Evolutionary conservation across 2,888 invertebrate genomes (phyloP).

Genomic region (Oligia latruncula): DNA sequence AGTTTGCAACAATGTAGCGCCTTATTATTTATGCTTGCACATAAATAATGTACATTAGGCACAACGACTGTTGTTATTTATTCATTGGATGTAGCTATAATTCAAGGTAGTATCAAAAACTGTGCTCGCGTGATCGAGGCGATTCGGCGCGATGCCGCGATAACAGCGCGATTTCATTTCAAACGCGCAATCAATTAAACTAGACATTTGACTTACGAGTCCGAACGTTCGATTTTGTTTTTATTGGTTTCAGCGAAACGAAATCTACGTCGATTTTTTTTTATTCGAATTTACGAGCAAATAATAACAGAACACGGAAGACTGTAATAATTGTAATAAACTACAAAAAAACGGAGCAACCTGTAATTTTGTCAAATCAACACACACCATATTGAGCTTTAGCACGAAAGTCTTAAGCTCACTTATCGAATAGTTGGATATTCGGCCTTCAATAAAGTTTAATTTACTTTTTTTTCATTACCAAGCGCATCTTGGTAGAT

Average conservation of each 20-base stretch:
- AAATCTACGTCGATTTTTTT: conserved; percentile 47
- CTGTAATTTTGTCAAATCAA: conserved; percentile 67
- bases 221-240: conserved; percentile 58
- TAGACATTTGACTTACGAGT: conserved; percentile 65
- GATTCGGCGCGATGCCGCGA: conserved; percentile 67
- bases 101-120: conserved; percentile 69
- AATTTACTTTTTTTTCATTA: conserved; percentile 83
- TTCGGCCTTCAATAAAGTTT: conserved; percentile 71
- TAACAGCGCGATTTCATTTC: conserved; percentile 69
- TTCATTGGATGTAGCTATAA: conserved; percentile 65
- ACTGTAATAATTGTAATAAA: conserved; percentile 49
- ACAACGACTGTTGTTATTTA: conserved; percentile 57
- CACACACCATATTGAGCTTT: conserved; percentile 57
- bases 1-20: conserved; percentile 30
- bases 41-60: conserved; percentile 46
- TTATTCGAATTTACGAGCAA: conserved; percentile 40
- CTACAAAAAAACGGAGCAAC: conserved; percentile 71
- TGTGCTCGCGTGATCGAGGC: conserved; percentile 70
- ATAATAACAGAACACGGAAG: conserved; percentile 59
- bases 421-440: conserved; percentile 45
- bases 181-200: conserved; percentile 71
- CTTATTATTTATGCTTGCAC: conserved; percentile 53
- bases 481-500: conserved; percentile 86
- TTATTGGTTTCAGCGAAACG: conserved; percentile 58
- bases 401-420: conserved; percentile 38